Percentiles rank a stretch among this genome's conserved stretches.
These are phyloP conservation scores for Phylloscopus trochiloides DNA, from an alignment of 2,113 vertebrate genomes.

Conservation along the genomic window DNA sequence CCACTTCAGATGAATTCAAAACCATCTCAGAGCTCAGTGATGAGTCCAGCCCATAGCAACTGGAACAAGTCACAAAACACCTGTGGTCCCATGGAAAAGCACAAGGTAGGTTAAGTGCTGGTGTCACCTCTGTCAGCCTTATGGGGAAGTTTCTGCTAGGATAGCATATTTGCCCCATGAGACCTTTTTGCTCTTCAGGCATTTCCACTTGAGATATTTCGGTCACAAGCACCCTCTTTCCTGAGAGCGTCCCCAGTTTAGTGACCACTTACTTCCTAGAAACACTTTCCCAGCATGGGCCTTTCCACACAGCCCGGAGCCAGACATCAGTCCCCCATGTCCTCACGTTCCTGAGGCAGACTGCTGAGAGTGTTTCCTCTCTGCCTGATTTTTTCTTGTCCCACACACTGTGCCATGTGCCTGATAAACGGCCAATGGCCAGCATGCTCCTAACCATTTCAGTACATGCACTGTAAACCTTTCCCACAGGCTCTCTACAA, in stretches of 20 bases:
- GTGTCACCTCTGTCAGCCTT: background rate
- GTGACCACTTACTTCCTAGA: background rate
- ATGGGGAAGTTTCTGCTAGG: background rate
- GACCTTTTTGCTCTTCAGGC: background rate
- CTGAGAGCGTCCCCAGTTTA: background rate
- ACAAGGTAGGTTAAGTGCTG: background rate
- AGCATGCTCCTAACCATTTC: background rate
- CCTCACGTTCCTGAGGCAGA: background rate
- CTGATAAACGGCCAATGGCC: fast-evolving
- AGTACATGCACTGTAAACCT: background rate
- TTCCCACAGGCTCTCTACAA: background rate
- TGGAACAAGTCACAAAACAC: background rate
- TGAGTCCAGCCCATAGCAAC: background rate
- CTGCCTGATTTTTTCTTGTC: background rate
- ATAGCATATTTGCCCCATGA: background rate
- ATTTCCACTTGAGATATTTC: constrained; percentile 45
- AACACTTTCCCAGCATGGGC: background rate
- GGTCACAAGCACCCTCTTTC: background rate
- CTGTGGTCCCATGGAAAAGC: background rate
- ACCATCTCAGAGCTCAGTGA: background rate
- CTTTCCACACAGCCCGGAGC: background rate
- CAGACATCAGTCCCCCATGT: background rate
- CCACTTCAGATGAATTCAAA: background rate
- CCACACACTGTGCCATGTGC: background rate
- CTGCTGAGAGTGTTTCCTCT: background rate